These are phyloP conservation scores for Drosophila quinaria DNA, from an alignment of 2,888 invertebrate species.

Conservation along the genomic window DNA sequence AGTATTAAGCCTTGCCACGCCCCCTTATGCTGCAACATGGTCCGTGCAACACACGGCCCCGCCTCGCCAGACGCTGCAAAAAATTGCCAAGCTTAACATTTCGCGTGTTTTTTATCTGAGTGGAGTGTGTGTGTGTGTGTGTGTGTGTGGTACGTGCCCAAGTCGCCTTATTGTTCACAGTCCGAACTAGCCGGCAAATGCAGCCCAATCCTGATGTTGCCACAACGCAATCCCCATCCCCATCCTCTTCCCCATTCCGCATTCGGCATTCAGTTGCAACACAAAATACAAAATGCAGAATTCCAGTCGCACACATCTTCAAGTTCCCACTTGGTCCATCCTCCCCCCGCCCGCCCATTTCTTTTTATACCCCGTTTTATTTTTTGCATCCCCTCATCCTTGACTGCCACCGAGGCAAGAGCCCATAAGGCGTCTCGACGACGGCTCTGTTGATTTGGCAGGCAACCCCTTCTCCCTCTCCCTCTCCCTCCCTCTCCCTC, in stretches of 20 bases:
- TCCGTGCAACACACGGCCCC: neutral
- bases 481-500: conserved; percentile 6
- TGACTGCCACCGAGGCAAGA: conserved; percentile 22
- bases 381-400: conserved; percentile 29
- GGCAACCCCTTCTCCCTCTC: neutral
- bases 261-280: conserved; percentile 58
- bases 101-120: conserved; percentile 66
- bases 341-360: conserved; percentile 22
- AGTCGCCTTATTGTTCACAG: conserved; percentile 69
- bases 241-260: neutral
- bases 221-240: neutral
- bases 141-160: conserved; percentile 65
- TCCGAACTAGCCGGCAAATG: conserved; percentile 62
- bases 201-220: conserved; percentile 40
- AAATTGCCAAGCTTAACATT: conserved; percentile 80
- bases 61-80: conserved; percentile 56
- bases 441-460: conserved; percentile 75
- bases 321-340: conserved; percentile 47
- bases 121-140: conserved; percentile 8
- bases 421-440: conserved; percentile 73
- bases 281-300: conserved; percentile 77
- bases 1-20: conserved; percentile 73
- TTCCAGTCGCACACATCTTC: conserved; percentile 67
- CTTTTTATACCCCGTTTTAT: neutral
- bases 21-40: conserved; percentile 26